A percentile compares a stretch with the other conserved stretches of the same genome.
These are phyloP conservation scores for Catharus ustulatus DNA, from an alignment of 2,797 vertebrate species.

Conservation along the genomic window DNA sequence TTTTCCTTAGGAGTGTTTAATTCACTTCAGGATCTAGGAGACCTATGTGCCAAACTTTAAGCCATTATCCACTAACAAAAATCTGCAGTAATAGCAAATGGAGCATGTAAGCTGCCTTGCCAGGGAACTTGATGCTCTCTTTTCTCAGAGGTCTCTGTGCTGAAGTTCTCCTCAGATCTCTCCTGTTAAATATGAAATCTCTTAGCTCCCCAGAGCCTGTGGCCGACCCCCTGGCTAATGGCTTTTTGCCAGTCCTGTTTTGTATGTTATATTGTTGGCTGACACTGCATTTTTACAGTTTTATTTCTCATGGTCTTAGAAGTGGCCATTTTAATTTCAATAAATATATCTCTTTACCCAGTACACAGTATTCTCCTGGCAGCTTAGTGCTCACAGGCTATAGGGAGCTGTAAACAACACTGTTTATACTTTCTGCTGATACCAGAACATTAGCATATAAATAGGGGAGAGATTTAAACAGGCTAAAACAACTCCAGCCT, in stretches of 20 bases:
- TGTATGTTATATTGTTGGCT: slow-evolving; percentile 40
- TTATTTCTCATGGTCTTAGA: slow-evolving; percentile 37
- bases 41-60: slow-evolving; percentile 46
- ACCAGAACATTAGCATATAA: slow-evolving; percentile 63
- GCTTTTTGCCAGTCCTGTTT: slow-evolving; percentile 34
- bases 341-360: slow-evolving; percentile 42
- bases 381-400: slow-evolving; percentile 35
- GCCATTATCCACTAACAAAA: slow-evolving; percentile 58
- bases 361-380: slow-evolving; percentile 43
- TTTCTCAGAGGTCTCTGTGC: slow-evolving; percentile 47
- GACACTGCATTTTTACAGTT: slow-evolving; percentile 45
- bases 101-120: slow-evolving; percentile 47
- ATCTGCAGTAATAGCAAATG: slow-evolving; percentile 60
- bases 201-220: not conserved
- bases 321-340: slow-evolving; percentile 44
- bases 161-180: slow-evolving; percentile 51
- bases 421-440: slow-evolving; percentile 66
- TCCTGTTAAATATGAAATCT: slow-evolving; percentile 46
- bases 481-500: slow-evolving; percentile 56
- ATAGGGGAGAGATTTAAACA: slow-evolving; percentile 66
- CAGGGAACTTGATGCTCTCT: slow-evolving; percentile 53
- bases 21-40: slow-evolving; percentile 36
- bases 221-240: slow-evolving; percentile 28
- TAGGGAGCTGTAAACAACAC: slow-evolving; percentile 62
- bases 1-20: slow-evolving; percentile 29